Conservation (phyloP, 1,140 invertebrate genomes). For the Trichoplusia ni region DNA sequence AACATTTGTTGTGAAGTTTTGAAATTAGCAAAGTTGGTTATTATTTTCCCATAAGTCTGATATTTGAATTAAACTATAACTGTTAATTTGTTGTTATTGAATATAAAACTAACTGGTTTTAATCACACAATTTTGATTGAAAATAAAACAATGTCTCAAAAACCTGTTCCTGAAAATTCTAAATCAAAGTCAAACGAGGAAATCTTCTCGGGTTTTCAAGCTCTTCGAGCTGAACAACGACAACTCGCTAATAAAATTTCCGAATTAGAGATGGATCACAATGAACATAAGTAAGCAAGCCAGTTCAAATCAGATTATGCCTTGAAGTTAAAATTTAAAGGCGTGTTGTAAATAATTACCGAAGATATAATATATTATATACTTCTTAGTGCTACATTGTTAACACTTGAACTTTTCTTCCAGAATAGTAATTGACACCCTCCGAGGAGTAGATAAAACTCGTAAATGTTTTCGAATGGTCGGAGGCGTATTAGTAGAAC, state of each 20-base stretch:
- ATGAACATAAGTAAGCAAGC: conserved; percentile 92
- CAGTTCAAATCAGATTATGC: too few relatives aligned
- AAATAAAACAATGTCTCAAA: conserved; percentile 9
- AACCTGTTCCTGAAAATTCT: conserved; percentile 43
- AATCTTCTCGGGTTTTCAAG: conserved; percentile 93
- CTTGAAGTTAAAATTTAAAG: too few relatives aligned
- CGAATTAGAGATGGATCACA: conserved; percentile 95
- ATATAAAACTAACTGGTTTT: neutral
- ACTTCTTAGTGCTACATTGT: too few relatives aligned
- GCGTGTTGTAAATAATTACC: neutral
- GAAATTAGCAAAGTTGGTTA: too few relatives aligned
- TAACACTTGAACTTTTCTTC: neutral
- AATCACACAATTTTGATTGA: too few relatives aligned
- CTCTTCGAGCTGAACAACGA: conserved; percentile 92
- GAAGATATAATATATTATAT: too few relatives aligned
- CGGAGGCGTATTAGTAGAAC: conserved; percentile 95
- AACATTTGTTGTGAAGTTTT: too few relatives aligned
- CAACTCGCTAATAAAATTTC: conserved; percentile 92
- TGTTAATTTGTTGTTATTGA: too few relatives aligned
- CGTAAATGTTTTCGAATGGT: conserved; percentile 97
- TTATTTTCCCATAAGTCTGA: too few relatives aligned
- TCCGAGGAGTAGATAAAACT: conserved; percentile 92
- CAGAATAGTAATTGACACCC: conserved; percentile 96
- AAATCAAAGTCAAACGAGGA: conserved; percentile 87
- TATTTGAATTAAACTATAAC: too few relatives aligned